Conservation (phyloP, 2,888 invertebrate genomes). For the Dinocampus coccinellae region DNA sequence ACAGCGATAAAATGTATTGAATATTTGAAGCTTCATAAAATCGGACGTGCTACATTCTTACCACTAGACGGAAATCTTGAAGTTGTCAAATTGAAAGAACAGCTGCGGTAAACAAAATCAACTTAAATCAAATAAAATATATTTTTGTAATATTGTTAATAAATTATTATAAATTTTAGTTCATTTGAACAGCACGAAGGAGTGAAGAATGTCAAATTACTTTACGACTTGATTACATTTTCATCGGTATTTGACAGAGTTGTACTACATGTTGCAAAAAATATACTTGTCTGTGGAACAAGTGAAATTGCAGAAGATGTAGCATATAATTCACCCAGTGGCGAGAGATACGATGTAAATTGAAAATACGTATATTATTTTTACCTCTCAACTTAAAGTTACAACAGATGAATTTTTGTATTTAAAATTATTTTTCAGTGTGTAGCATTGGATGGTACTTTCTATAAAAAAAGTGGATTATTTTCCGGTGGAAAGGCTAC, state of each 20-base stretch:
- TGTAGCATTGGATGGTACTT: constrained; percentile 94
- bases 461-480: constrained; percentile 96
- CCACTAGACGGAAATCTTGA: constrained; percentile 84
- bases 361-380: background rate
- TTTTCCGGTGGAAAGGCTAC: constrained; percentile 83
- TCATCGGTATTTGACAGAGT: constrained; percentile 91
- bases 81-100: background rate
- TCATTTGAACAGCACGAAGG: constrained; percentile 71
- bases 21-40: constrained; percentile 91
- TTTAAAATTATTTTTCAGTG: constrained; percentile 73
- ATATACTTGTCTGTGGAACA: constrained; percentile 95
- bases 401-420: background rate
- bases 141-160: background rate
- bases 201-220: constrained; percentile 91
- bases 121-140: background rate
- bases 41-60: constrained; percentile 95
- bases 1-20: constrained; percentile 93
- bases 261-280: constrained; percentile 95
- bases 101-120: constrained; percentile 32
- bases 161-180: constrained; percentile 5
- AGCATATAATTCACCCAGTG: constrained; percentile 86
- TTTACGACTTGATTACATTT: constrained; percentile 95
- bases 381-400: background rate
- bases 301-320: constrained; percentile 95
- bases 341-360: constrained; percentile 80